Evolutionary conservation across 2,888 invertebrate genomes (phyloP), one percentile per base, ranked within the genome.

Genomic region (Palloptera scutellata): DNA sequence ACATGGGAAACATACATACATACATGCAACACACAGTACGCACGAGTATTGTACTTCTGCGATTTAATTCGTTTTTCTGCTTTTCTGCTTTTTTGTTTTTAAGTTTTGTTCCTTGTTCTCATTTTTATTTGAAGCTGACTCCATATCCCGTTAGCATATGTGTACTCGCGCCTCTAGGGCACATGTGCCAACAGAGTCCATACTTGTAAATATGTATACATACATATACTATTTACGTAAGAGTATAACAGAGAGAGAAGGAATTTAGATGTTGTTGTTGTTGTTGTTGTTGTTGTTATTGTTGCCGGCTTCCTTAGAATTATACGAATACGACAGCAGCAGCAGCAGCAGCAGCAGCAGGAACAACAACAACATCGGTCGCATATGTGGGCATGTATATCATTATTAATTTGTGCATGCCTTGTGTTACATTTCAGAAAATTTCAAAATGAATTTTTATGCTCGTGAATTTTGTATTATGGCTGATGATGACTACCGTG

Each of bases 371-470:
- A 41, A 48, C 48, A 48, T 8, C 5, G 3, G 48, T n/a, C 10
- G 12, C 13, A 48, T 0, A 15, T 13, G 48, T 15, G 57, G 12
- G 57, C 40, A 54, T 60, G 55, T 66, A 61, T 42, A 15, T 67
- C 77, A 70, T 78, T 78, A 78, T 78, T 76, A 80, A 80, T 78
- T 76, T 77, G 72, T 60, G 68, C 62, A 45, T 71, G 74, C 72
- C 72, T 70, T 71, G 72, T 68, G 51, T 70, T 75, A 70, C 73
- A 71, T 52, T 72, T 70, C 65, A 67, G 66, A 74, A 72, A 69
- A 17, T 74, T 75, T 66, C 69, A 72, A 74, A 74, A 77, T 77
- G 74, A 76, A 77, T 76, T 75, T 73, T 73, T 71, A 73, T 74
- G 75, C 72, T 65, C 73, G 72, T 72, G 68, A 61, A 65, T 71